Base-by-base conservation (phyloP, 2,888 invertebrate genomes). In the Lampropteryx suffumata region DNA sequence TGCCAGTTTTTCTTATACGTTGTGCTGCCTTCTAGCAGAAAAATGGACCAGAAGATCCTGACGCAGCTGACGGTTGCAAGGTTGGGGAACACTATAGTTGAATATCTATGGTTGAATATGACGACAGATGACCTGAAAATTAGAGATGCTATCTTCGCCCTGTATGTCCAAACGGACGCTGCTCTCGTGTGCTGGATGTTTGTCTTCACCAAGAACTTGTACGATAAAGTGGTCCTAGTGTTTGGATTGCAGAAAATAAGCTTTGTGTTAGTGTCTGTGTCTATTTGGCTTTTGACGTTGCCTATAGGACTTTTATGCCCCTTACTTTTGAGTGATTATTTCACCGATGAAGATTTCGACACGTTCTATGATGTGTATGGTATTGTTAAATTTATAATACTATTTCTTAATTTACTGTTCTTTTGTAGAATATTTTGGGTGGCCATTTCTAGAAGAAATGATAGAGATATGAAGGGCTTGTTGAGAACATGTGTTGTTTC, bases 171-270 rank as follows among this genome's bases (percentile, higher is more conserved):
- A 27, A 74, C 73, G 0, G 86, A 87, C 28, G 65, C 72, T 0
- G 75, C 71, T 0, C 43, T 85, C 0, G 54, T 84, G 0, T 65
- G 69, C 9, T 79, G 82, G 71, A 86, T 83, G 82, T 80, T 80
- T 29, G 50, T 83, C 1, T 85, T 81, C 49, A 78, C 82, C 0
- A 82, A 79, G 53, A 79, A 82, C 43, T 55, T 87, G 5, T 84
- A 83, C 55, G 73, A 82, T 10, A 84, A 84, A 64, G 69, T 84
- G 4, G 73, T 84, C 1, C 33, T 73, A 1, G 84, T 82, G 32
- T 81, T 80, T 24, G 50, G 58, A 1, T 35, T 65, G 3, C 58
- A 61, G 10, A 69, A 69, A 29, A 53, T 50, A 8, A 73, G 65
- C 28, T 62, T 83, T 2, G 7, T 59, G 0, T 1, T 66, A 0